These are phyloP conservation scores for Bombus vancouverensis DNA, from an alignment of 1,140 invertebrate genomes.

Conservation along the genomic window DNA sequence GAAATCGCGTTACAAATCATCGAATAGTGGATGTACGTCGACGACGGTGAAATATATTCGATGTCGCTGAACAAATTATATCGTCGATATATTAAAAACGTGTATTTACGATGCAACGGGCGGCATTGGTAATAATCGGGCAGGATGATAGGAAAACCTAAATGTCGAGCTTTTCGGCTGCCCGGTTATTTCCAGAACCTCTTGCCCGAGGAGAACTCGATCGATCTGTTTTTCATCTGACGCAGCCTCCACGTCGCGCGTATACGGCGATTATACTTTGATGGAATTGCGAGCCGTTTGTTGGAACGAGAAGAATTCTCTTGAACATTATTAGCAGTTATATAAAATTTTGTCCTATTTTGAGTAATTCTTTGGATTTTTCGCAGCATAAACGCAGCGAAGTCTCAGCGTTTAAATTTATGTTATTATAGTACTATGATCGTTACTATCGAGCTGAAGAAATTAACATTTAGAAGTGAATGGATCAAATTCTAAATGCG, in stretches of 20 bases:
- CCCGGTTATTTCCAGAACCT: background rate
- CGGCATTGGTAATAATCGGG: background rate
- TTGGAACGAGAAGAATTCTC: background rate
- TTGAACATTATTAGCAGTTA: too few species aligned
- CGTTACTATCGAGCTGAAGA: too few species aligned
- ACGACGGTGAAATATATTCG: background rate
- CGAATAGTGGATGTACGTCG: background rate
- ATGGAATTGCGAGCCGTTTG: background rate
- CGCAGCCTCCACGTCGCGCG: constrained; percentile 18
- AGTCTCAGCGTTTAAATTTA: too few species aligned
- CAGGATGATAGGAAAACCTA: background rate
- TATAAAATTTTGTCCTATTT: too few species aligned
- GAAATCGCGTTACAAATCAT: constrained; percentile 43
- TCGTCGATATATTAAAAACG: background rate
- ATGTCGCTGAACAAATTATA: constrained; percentile 13
- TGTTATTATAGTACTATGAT: too few species aligned
- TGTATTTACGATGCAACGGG: background rate
- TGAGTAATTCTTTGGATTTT: too few species aligned
- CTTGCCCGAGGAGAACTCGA: constrained; percentile 14
- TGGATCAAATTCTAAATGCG: too few species aligned
- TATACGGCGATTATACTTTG: constrained; percentile 14
- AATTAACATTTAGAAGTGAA: too few species aligned
- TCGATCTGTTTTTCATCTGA: constrained; percentile 54
- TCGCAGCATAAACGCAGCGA: too few species aligned
- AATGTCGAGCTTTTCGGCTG: constrained; percentile 1